Percentiles rank a stretch among this genome's conserved stretches.
Conservation (phyloP, 2,797 vertebrate genomes). For the Phataginus tetradactyla region DNA sequence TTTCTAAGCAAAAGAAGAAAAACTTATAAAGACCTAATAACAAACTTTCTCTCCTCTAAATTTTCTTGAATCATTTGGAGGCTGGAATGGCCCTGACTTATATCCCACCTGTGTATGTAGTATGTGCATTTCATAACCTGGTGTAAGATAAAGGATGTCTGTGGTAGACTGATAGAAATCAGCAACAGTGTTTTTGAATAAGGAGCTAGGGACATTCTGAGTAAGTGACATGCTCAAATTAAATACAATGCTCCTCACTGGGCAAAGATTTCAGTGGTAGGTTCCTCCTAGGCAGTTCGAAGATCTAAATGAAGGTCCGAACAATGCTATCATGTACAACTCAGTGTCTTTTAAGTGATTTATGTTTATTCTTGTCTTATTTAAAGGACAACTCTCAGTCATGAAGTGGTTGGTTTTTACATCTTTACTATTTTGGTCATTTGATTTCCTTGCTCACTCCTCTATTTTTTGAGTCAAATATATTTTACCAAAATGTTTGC, state of each 20-base stretch:
- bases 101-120: rapidly evolving
- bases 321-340: not conserved
- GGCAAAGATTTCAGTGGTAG: not conserved
- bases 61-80: not conserved
- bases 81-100: not conserved
- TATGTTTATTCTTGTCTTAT: not conserved
- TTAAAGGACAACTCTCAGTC: not conserved
- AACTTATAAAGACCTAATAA: not conserved
- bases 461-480: conserved; percentile 11
- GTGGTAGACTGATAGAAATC: not conserved
- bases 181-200: not conserved
- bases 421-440: not conserved
- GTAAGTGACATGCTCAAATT: not conserved
- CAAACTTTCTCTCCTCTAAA: not conserved
- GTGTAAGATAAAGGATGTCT: not conserved
- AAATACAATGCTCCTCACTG: not conserved
- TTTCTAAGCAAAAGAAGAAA: not conserved
- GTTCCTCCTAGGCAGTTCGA: not conserved
- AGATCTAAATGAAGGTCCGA: not conserved
- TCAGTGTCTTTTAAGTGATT: not conserved
- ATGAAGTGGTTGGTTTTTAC: not conserved
- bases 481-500: not conserved
- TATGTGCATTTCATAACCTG: not conserved
- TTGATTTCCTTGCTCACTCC: not conserved
- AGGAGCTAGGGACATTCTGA: not conserved